Conservation (phyloP, 1,140 invertebrate genomes). For the Pseudomyrmex gracilis region DNA sequence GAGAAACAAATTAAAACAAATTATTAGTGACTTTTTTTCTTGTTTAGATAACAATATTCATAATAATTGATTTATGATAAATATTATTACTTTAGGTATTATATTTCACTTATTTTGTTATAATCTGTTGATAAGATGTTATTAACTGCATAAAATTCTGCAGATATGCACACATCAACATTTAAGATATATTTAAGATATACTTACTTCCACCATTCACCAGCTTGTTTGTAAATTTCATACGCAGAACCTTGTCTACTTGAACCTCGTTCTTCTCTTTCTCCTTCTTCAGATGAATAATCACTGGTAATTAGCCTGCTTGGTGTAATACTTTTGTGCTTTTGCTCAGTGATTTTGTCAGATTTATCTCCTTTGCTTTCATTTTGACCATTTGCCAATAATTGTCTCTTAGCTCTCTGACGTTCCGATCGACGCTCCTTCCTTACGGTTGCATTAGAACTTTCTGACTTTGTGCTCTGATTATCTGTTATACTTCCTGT, state of each 20-base stretch:
- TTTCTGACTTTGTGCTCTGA: slow-evolving; percentile 69
- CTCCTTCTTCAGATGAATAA: slow-evolving; percentile 83
- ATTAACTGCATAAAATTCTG: too few species aligned
- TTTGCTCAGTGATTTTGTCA: slow-evolving; percentile 60
- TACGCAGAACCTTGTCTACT: slow-evolving; percentile 77
- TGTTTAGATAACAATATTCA: too few species aligned
- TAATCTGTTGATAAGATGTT: too few species aligned
- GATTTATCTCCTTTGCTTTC: slow-evolving; percentile 71
- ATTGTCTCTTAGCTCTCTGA: slow-evolving; percentile 80
- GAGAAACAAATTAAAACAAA: too few species aligned
- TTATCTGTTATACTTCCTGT: slow-evolving; percentile 35
- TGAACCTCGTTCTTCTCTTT: slow-evolving; percentile 76
- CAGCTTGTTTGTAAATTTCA: slow-evolving; percentile 83
- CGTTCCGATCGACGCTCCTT: slow-evolving; percentile 81
- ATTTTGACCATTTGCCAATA: slow-evolving; percentile 78
- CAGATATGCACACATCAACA: not conserved
- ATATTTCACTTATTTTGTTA: too few species aligned
- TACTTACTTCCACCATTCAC: slow-evolving; percentile 85
- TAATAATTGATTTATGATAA: too few species aligned
- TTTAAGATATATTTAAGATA: slow-evolving; percentile 15
- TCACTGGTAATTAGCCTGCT: slow-evolving; percentile 79
- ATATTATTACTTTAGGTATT: too few species aligned
- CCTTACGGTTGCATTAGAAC: slow-evolving; percentile 63
- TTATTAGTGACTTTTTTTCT: too few species aligned
- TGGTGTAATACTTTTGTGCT: slow-evolving; percentile 71